Evolutionary conservation across 2,888 invertebrate species (phyloP).

Genomic region (Galeruca laticollis): DNA sequence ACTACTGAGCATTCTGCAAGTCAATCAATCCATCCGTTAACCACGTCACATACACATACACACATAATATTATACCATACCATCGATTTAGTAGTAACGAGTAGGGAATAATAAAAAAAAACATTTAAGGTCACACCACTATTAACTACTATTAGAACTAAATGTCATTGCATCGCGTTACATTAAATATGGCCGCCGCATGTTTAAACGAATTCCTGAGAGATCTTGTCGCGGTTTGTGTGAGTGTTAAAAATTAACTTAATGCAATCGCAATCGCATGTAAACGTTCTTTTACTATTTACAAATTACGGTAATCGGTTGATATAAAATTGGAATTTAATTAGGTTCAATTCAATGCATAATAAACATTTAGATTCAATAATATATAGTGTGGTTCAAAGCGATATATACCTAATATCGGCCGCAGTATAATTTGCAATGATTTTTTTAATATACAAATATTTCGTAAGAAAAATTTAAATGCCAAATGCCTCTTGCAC

Average conservation of each 20-base stretch:
- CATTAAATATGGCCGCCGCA: conserved; percentile 15
- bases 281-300: neutral
- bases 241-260: neutral
- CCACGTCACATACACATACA: neutral
- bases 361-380: too few species aligned
- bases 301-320: neutral
- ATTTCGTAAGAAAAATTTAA: too few species aligned
- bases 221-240: conserved; percentile 12
- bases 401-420: too few species aligned
- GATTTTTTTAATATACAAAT: too few species aligned
- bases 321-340: too few species aligned
- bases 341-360: too few species aligned
- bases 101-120: conserved; percentile 19
- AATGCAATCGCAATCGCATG: neutral
- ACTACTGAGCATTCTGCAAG: neutral
- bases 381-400: too few species aligned
- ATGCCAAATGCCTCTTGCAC: too few species aligned
- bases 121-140: neutral
- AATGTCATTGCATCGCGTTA: conserved; percentile 8
- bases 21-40: neutral
- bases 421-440: too few species aligned
- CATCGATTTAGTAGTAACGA: neutral
- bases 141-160: neutral
- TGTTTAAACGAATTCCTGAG: conserved; percentile 3
- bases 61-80: too few species aligned